Percentiles rank a stretch among this genome's conserved stretches.
Evolutionary conservation across 1,140 invertebrate species (phyloP).

Genomic region (Calephelis virginiensis): DNA sequence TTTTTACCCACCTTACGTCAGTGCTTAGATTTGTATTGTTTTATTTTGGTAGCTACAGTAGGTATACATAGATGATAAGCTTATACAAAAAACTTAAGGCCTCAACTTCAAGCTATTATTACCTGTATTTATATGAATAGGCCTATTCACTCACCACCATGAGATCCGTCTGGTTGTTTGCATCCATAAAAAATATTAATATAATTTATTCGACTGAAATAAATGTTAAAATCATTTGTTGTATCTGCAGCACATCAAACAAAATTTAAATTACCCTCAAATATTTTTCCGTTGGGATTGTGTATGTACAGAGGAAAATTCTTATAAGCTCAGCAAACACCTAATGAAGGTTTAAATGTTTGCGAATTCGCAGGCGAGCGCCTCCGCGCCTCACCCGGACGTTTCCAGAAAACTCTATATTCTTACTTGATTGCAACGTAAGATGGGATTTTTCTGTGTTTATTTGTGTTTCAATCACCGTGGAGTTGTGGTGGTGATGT

Average conservation of each 20-base stretch:
- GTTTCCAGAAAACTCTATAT: constrained; percentile 30
- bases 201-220: background rate
- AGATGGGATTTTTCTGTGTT: constrained; percentile 21
- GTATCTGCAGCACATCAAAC: constrained; percentile 27
- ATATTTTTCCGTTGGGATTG: constrained; percentile 25
- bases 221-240: constrained; percentile 17
- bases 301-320: constrained; percentile 35
- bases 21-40: no score
- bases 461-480: background rate
- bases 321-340: constrained; percentile 55
- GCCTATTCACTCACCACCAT: no score
- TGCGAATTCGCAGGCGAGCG: constrained; percentile 48
- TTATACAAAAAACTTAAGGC: no score
- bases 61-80: no score
- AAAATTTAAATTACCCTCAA: constrained; percentile 25
- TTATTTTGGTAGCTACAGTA: no score
- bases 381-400: constrained; percentile 14
- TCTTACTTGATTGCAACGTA: constrained; percentile 36
- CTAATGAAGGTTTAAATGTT: constrained; percentile 55
- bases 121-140: no score
- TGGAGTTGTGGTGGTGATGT: no score
- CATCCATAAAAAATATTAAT: no score
- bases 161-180: no score
- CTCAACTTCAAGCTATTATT: no score
- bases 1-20: no score